phyloP scores from a whole-genome alignment of 2,797 vertebrate species.

The Sphaeramia orbicularis region DNA sequence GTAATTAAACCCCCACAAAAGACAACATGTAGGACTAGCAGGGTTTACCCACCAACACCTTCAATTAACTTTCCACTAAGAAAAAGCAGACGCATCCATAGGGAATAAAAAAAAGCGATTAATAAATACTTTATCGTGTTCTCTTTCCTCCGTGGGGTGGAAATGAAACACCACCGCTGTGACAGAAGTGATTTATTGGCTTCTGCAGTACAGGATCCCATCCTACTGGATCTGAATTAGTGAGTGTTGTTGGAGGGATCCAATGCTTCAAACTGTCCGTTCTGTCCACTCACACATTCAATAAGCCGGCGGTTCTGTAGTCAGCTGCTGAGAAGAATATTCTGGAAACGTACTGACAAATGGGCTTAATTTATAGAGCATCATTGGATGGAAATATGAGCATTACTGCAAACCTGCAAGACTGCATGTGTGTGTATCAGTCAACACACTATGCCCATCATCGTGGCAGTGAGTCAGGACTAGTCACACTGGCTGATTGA shows the following conservation, averaged over 20 bases:
- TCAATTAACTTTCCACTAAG: constrained; percentile 67
- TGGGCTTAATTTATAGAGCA: neutral
- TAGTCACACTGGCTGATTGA: constrained; percentile 22
- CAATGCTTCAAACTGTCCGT: constrained; percentile 36
- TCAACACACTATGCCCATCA: constrained; percentile 3
- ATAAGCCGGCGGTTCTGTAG: constrained; percentile 4
- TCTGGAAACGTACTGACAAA: neutral
- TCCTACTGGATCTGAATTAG: constrained; percentile 48
- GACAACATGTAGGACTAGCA: neutral
- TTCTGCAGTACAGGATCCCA: constrained; percentile 32
- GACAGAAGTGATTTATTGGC: constrained; percentile 72
- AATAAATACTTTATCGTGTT: constrained; percentile 71
- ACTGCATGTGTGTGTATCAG: neutral
- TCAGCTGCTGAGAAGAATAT: neutral
- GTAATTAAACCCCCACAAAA: neutral
- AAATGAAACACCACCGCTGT: constrained; percentile 68
- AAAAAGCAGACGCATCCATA: constrained; percentile 42
- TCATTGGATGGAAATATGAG: neutral
- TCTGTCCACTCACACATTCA: constrained; percentile 30
- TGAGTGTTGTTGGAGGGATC: constrained; percentile 22
- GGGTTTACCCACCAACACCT: constrained; percentile 9
- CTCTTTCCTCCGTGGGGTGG: constrained; percentile 48
- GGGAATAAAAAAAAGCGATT: constrained; percentile 66
- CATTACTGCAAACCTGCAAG: neutral
- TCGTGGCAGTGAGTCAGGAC: constrained; percentile 26